Evolutionary conservation across 2,888 invertebrate species (phyloP).

Genomic region (Bruchidius siliquastri): DNA sequence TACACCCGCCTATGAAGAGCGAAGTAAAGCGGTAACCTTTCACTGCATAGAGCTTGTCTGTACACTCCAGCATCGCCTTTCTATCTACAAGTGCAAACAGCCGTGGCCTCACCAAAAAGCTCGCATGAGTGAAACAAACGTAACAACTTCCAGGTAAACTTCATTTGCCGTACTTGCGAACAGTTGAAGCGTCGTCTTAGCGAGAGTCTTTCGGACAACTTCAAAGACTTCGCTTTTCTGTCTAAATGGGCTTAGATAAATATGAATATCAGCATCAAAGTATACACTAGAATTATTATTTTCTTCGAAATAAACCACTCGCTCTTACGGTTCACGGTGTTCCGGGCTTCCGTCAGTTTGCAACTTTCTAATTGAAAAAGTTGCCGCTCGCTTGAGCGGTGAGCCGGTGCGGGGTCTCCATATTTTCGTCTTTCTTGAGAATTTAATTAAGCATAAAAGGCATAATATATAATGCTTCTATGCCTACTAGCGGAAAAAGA

Average conservation of each 20-base stretch:
- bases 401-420: background rate
- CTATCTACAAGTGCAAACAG: background rate
- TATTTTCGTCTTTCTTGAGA: background rate
- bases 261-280: background rate
- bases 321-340: background rate
- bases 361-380: slow-evolving; percentile 13
- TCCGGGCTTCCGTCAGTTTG: background rate
- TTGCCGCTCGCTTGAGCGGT: slow-evolving; percentile 2
- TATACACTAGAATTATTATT: background rate
- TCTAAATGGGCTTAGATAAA: background rate
- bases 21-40: no score
- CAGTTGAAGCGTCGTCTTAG: background rate
- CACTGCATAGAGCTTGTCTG: no score
- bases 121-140: background rate
- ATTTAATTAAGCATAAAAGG: background rate
- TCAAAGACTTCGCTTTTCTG: background rate
- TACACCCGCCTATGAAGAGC: no score
- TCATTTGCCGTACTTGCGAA: background rate
- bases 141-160: background rate
- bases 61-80: no score
- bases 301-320: background rate
- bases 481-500: background rate
- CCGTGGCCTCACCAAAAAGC: background rate
- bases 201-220: background rate
- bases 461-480: background rate